Evolutionary conservation across 2,797 vertebrate genomes (phyloP), one percentile per base, ranked within the genome.

Genomic region (Diplodus sargus): DNA sequence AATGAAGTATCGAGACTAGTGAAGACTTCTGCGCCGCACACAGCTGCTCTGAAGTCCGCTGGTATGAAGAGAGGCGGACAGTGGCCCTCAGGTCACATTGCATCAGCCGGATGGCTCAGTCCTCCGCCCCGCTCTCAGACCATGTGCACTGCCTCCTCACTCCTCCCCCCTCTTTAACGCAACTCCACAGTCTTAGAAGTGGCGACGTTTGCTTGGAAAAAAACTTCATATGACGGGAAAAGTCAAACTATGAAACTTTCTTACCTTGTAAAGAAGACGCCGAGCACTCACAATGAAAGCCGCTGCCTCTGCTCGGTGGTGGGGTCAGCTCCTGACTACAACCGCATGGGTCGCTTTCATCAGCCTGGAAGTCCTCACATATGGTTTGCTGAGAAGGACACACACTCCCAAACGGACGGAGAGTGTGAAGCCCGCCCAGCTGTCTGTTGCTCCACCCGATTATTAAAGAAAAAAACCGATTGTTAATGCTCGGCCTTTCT

Each of bases 41-140:
- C 39, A 39, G 16, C 30, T n/a, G 28, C 63, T 79, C 64, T 18
- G n/a, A 60, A n/a, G 23, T 43, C 5, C 2, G 30, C 18, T 51
- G 3, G 2, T 4, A 5, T 17, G 52, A 16, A 9, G n/a, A 5
- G 10, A 43, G 25, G 8, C 6, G 20, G 3, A 4, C 17, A 17
- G 39, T 25, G 4, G 9, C 39, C 39, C 39, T 39, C 39, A 9
- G 43, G 56, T 74, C 23, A 0, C 49, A 45, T 90, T 90, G 89
- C 89, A 84, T 92, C 90, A 91, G 89, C 89, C 88, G 54, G 39
- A 58, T 12, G 42, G 17, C 3, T 25, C 51, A 51, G 64, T 14
- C 5, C 39, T 61, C 22, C 45, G 43, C 22, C 1, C 15, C 23
- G 18, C n/a, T n/a, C n/a, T n/a, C n/a, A n/a, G n/a, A n/a, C 72